Evolutionary conservation across 2,797 vertebrate species (phyloP).

Genomic region (Lutjanus campechanus): DNA sequence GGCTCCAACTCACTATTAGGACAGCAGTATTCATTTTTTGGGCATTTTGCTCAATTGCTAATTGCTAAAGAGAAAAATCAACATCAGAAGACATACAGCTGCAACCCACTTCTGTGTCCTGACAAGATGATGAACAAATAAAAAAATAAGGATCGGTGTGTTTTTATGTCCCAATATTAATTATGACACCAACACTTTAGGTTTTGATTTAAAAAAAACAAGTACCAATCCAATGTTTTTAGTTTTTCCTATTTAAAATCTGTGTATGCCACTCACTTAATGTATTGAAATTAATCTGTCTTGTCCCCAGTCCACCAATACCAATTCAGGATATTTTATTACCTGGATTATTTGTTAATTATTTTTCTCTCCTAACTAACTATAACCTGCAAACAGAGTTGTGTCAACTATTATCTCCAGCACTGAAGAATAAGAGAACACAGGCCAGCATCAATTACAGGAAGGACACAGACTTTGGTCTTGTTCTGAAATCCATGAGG

Average conservation of each 20-base stretch:
- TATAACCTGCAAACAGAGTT: background rate
- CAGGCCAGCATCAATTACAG: conserved; percentile 44
- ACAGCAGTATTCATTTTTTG: too few species aligned
- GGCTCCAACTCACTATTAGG: too few species aligned
- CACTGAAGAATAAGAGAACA: conserved; percentile 31
- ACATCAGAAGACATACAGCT: background rate
- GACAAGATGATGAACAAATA: background rate
- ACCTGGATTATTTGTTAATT: background rate
- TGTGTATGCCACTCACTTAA: background rate
- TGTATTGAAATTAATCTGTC: background rate
- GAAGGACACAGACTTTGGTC: conserved; percentile 27
- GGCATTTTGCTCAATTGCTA: too few species aligned
- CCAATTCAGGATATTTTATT: background rate
- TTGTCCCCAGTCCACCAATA: background rate
- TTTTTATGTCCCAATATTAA: background rate
- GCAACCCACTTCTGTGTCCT: background rate
- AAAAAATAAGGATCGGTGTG: background rate
- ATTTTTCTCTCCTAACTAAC: background rate
- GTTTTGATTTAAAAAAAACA: background rate
- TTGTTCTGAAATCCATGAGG: conserved; percentile 61
- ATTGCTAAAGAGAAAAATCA: too few species aligned
- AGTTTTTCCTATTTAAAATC: background rate
- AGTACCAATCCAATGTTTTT: background rate
- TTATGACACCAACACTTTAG: background rate
- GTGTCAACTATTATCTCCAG: conserved; percentile 24